Evolutionary conservation across 2,797 vertebrate species (phyloP).

Genomic region (Aldrovandia affinis): DNA sequence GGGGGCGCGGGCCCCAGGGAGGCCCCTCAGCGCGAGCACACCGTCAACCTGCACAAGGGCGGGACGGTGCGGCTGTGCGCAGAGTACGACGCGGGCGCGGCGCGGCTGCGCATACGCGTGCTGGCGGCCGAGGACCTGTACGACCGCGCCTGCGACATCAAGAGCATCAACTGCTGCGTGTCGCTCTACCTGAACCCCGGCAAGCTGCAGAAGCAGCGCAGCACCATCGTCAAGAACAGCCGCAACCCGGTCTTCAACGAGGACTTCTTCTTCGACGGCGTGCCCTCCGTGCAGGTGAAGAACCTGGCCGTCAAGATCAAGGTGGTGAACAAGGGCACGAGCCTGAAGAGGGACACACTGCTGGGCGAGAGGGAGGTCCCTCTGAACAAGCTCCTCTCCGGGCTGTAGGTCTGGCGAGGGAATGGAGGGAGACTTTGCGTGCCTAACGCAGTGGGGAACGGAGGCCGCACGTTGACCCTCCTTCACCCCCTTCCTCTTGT

Average conservation of each 20-base stretch:
- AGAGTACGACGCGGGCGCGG: conserved; percentile 83
- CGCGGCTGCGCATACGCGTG: conserved; percentile 85
- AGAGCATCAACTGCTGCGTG: conserved; percentile 95
- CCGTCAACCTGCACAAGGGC: conserved; percentile 80
- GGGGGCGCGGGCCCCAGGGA: conserved; percentile 67
- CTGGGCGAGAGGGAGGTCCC: conserved; percentile 90
- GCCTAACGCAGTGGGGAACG: background rate
- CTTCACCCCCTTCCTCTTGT: no score
- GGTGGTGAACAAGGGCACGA: conserved; percentile 96
- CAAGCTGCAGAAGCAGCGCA: conserved; percentile 94
- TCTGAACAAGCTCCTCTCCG: conserved; percentile 81
- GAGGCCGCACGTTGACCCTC: no score
- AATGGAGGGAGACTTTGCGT: no score
- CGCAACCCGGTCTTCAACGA: conserved; percentile 94
- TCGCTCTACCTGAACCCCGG: conserved; percentile 91
- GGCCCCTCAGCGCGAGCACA: conserved; percentile 69
- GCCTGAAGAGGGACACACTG: conserved; percentile 90
- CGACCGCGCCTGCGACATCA: conserved; percentile 81
- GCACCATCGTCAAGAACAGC: conserved; percentile 98
- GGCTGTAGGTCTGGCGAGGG: conserved; percentile 57
- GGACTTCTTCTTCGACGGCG: conserved; percentile 96
- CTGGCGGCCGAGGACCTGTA: conserved; percentile 88
- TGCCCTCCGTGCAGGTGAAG: conserved; percentile 80
- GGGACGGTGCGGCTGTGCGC: conserved; percentile 84
- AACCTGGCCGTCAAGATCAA: conserved; percentile 92